Base-by-base conservation (phyloP, 2,888 invertebrate species). In the Pheosia gnoma region DNA sequence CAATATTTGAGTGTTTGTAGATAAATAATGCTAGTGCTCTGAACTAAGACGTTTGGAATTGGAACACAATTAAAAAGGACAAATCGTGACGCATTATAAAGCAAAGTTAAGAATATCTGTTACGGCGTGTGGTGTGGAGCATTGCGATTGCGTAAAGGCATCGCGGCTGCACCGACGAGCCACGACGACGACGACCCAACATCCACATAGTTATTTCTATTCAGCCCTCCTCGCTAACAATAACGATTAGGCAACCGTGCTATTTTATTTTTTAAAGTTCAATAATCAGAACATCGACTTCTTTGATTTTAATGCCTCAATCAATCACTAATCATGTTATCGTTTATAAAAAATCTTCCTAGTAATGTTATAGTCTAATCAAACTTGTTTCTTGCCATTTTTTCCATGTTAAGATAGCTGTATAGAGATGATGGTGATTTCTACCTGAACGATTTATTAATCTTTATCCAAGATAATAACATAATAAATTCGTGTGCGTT, bases 11-110 rank as follows among this genome's bases (percentile, higher is more conserved):
- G 39, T 39, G 13, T 4, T 4, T 55, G 55, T 9, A 58, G 47
- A 38, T 58, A 58, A 58, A 61, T 47, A 13, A 53, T 57, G 52
- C 54, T 36, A 53, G 53, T 60, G 45, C 59, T 66, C 58, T 67
- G 72, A 75, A 72, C 70, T 74, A 68, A 74, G 73, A 68, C 75
- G 70, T 73, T 70, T 66, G 75, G 77, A 83, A 82, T 85, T 82
- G 77, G 83, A 80, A 80, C 81, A 77, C 80, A 78, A 82, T 81
- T 80, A 81, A 82, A 74, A 82, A 83, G 84, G 82, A 85, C 79
- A 84, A 83, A 82, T 85, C 84, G 85, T 86, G 85, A 84, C 74
- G 72, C 71, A 79, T 78, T 78, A 75, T 71, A 74, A 75, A 74
- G 70, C 75, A 76, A 75, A 78, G 75, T 70, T 68, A 71, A 75